Conservation (phyloP, 2,888 invertebrate species). For the Ligdia adustata region DNA sequence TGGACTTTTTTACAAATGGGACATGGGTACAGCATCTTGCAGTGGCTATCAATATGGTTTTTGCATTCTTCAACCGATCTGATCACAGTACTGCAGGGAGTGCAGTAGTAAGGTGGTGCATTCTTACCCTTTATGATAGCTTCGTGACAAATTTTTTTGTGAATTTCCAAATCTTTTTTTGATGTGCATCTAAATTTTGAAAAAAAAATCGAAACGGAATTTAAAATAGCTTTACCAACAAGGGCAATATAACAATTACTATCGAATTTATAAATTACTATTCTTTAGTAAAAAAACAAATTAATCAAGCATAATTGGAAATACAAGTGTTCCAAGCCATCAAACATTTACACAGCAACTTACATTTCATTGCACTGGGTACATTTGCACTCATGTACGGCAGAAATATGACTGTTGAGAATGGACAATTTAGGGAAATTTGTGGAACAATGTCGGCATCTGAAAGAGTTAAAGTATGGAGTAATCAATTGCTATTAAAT, state of each 20-base stretch:
- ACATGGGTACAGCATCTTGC: constrained; percentile 58
- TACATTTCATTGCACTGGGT: constrained; percentile 63
- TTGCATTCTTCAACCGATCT: constrained; percentile 59
- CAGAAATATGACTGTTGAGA: constrained; percentile 60
- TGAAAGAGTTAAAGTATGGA: constrained; percentile 45
- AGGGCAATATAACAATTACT: no score
- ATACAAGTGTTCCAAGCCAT: no score
- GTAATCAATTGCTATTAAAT: no score
- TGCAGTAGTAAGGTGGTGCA: constrained; percentile 63
- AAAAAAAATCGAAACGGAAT: no score
- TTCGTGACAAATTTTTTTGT: constrained; percentile 59
- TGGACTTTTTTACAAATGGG: constrained; percentile 65
- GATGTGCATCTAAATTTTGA: constrained; percentile 64
- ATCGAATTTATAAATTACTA: no score
- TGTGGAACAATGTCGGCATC: constrained; percentile 66
- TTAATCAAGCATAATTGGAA: no score
- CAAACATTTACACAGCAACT: constrained; percentile 40
- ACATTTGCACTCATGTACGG: constrained; percentile 63
- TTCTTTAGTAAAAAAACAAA: no score
- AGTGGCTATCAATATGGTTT: constrained; percentile 64
- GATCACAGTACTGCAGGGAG: constrained; percentile 54
- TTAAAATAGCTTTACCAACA: no score
- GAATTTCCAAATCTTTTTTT: constrained; percentile 62
- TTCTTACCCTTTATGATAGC: constrained; percentile 47
- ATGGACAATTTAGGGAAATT: constrained; percentile 58